Conservation (phyloP, 2,113 vertebrate species). For the Hyperopisus bebe region DNA sequence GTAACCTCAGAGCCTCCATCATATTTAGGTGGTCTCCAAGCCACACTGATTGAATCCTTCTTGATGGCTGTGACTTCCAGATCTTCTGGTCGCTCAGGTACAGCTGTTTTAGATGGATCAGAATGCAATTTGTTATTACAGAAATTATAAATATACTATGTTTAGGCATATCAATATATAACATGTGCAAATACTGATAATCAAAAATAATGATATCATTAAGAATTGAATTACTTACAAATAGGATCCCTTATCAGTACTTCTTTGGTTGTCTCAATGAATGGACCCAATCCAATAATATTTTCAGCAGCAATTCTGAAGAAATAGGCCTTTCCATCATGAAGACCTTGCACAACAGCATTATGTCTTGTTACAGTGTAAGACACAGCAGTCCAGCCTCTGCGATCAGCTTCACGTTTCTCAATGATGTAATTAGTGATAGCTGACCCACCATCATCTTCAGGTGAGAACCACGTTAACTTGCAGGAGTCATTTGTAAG, state of each 20-base stretch:
- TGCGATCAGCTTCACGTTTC: conserved; percentile 88
- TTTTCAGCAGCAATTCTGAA: conserved; percentile 97
- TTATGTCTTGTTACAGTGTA: conserved; percentile 93
- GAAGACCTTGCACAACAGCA: conserved; percentile 86
- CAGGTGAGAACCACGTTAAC: conserved; percentile 88
- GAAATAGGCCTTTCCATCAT: conserved; percentile 85
- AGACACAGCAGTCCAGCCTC: conserved; percentile 91
- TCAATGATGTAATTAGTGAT: conserved; percentile 95
- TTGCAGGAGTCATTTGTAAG: conserved; percentile 92
- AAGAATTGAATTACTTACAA: conserved; percentile 64
- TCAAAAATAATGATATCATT: background rate
- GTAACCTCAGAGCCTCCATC: conserved; percentile 90
- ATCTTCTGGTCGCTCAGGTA: conserved; percentile 93
- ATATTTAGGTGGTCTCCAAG: conserved; percentile 95
- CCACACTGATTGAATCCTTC: conserved; percentile 78
- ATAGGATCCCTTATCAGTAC: conserved; percentile 86
- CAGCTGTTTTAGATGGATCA: conserved; percentile 56
- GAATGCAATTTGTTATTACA: background rate
- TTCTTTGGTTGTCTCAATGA: conserved; percentile 74
- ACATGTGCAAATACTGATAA: background rate
- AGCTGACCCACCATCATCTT: conserved; percentile 93
- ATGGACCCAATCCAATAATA: conserved; percentile 94
- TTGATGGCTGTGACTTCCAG: conserved; percentile 81
- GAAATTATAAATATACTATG: background rate
- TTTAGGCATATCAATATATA: background rate